Evolutionary conservation across 64 coral and sea anemone species (phyloP).

Genomic region (Cladopsammia gracilis): DNA sequence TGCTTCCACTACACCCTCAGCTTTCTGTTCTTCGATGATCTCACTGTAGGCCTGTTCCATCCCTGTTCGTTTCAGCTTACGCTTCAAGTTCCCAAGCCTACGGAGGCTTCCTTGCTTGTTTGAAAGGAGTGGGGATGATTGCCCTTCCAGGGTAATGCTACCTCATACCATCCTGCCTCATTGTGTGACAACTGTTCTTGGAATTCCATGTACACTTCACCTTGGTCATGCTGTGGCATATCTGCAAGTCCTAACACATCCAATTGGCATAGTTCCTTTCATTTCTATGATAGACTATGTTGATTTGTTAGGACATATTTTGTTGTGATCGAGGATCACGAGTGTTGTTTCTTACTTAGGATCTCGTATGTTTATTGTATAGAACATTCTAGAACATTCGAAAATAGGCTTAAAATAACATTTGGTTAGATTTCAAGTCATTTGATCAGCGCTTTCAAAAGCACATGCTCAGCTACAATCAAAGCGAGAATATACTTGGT

Average conservation of each 20-base stretch:
- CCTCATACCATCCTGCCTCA: conserved; percentile 33
- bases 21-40: too few species aligned
- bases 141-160: conserved; percentile 10
- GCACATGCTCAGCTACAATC: too few species aligned
- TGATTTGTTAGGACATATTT: too few species aligned
- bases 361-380: too few species aligned
- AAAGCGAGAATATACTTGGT: too few species aligned
- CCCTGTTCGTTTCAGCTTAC: neutral
- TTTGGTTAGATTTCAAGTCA: too few species aligned
- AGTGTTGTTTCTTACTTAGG: too few species aligned
- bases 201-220: neutral
- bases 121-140: neutral
- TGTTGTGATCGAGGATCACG: too few species aligned
- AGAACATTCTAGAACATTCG: too few species aligned
- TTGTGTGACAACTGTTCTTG: neutral
- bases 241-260: conserved; percentile 42
- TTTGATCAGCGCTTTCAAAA: too few species aligned
- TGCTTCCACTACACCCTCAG: neutral
- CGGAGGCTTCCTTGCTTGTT: conserved; percentile 4
- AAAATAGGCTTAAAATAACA: too few species aligned
- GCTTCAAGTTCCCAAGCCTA: neutral
- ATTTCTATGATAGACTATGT: too few species aligned
- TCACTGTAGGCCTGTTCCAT: neutral
- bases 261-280: neutral
- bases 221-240: conserved; percentile 6